Evolutionary conservation across 2,888 invertebrate species (phyloP).

Genomic region (Quadroppia sp.): DNA sequence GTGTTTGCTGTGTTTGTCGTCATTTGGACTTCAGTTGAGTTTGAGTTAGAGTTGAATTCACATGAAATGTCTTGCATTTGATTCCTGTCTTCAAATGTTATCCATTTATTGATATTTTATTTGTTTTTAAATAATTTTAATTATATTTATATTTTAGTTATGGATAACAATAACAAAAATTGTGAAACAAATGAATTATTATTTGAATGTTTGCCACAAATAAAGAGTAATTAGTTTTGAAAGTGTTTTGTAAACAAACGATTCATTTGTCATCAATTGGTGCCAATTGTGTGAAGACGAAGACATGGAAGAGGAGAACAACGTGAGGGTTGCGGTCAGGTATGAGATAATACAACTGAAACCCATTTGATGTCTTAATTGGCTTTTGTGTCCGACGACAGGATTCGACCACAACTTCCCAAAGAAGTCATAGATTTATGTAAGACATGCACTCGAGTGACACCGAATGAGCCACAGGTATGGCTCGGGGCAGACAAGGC

Average conservation of each 20-base stretch:
- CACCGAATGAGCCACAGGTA: conserved; percentile 84
- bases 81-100: neutral
- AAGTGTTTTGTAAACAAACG: conserved; percentile 19
- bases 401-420: conserved; percentile 90
- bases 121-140: neutral
- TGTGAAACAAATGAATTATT: neutral
- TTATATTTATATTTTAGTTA: neutral
- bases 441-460: conserved; percentile 82
- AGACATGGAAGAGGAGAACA: conserved; percentile 40
- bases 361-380: conserved; percentile 4
- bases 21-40: neutral
- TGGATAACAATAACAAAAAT: neutral
- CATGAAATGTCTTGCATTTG: neutral
- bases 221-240: neutral
- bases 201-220: too few species aligned
- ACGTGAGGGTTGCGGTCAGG: conserved; percentile 42
- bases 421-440: conserved; percentile 92
- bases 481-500: conserved; percentile 87
- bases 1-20: neutral
- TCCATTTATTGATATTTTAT: neutral
- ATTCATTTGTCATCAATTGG: too few species aligned
- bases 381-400: conserved; percentile 53
- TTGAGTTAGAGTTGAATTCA: neutral
- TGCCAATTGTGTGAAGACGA: neutral
- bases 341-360: neutral